A percentile compares a stretch with the other conserved stretches of the same genome.
Evolutionary conservation across 2,888 invertebrate species (phyloP).

Genomic region (Polylopha cassiicola): DNA sequence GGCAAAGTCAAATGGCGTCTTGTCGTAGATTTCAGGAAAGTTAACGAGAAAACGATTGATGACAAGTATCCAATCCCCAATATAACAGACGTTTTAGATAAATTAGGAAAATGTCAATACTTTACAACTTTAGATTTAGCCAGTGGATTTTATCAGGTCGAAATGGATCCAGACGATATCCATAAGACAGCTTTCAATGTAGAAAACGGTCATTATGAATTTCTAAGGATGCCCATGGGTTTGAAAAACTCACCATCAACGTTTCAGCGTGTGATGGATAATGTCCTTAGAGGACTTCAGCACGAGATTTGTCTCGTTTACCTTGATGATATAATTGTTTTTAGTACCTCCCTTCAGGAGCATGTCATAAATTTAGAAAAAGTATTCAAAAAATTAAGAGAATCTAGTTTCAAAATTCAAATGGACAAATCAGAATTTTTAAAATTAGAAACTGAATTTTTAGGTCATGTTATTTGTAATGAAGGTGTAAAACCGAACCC

Average conservation of each 20-base stretch:
- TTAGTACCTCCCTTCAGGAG: background rate
- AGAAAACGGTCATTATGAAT: slow-evolving; percentile 26
- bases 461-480: slow-evolving; percentile 5
- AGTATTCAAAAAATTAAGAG: background rate
- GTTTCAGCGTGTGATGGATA: slow-evolving; percentile 40
- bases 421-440: slow-evolving; percentile 4
- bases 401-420: slow-evolving; percentile 2
- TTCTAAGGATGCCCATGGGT: slow-evolving; percentile 37
- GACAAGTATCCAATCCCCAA: slow-evolving; percentile 31
- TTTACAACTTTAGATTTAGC: slow-evolving; percentile 30
- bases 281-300: slow-evolving; percentile 29
- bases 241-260: slow-evolving; percentile 36
- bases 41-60: slow-evolving; percentile 30
- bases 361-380: background rate
- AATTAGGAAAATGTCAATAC: slow-evolving; percentile 23
- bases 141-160: slow-evolving; percentile 33
- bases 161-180: slow-evolving; percentile 25
- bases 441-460: too few species aligned
- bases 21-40: slow-evolving; percentile 23
- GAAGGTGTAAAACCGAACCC: slow-evolving; percentile 6
- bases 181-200: slow-evolving; percentile 36
- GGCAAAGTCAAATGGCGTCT: slow-evolving; percentile 18
- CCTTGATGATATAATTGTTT: slow-evolving; percentile 3
- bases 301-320: slow-evolving; percentile 13
- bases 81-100: slow-evolving; percentile 6